Evolutionary conservation across 37 sponge, comb jelly and placozoan species (phyloP), one percentile per base, ranked within the genome.

Genomic region (Oopsacas minuta): DNA sequence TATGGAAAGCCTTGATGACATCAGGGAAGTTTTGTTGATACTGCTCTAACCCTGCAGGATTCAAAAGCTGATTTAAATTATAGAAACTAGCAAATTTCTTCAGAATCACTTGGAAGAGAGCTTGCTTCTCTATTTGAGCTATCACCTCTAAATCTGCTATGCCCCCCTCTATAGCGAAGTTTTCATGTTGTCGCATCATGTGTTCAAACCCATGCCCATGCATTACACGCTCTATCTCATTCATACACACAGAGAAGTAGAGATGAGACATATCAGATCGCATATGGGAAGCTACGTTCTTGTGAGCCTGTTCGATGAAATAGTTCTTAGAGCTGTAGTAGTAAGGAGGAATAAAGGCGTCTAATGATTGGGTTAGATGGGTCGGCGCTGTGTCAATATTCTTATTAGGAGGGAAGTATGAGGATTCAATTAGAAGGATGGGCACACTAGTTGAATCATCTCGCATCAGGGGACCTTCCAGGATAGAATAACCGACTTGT

Each of bases 111-210:
- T 61, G 75, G 30, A 61, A 61, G 32, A 61, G 75, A 61, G 75
- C 75, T 61, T 61, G 75, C 75, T 61, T 61, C 75, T 61, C 75
- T 7, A 61, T 61, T 12, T 61, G 75, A 61, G 75, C 75, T 32
- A 61, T 61, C 7, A 61, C 75, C 28, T 61, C 75, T n/a, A 61
- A 61, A 25, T 61, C 75, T n/a, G 28, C 3, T 3, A n/a, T 5
- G 7, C 28, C 22, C 7, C 75, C 1, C 28, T 25, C 20, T 61
- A 61, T 25, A 61, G 17, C 7, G 28, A 61, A 61, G 32, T 20
- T 25, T 61, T 61, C 75, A 61, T 61, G 75, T 5, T 25, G 75
- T 25, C 75, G 7, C 75, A 61, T 61, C 30, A 61, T 61, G 28
- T 61, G 75, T 61, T 61, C 75, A 20, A 61, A 12, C 22, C 28